Base-by-base conservation (phyloP, 2,888 invertebrate genomes). In the Mimumesa dahlbomi region DNA sequence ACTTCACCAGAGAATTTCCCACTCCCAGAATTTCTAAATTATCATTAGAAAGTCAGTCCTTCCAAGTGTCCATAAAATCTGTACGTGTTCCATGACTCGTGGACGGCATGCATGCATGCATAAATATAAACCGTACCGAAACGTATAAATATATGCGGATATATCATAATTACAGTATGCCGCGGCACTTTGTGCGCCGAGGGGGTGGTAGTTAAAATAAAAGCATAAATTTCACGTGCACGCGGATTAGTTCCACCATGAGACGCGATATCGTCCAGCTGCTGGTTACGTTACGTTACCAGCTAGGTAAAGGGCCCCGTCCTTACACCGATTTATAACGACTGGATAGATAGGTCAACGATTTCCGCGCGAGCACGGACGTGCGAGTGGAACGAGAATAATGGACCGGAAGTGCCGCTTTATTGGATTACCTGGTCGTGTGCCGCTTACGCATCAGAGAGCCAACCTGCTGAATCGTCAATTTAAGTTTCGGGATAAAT, bases 371-470 rank as follows among this genome's bases (percentile, higher is more conserved):
- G 19, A 11, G 59, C 46, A 43, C 31, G 40, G 42, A 45, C 40
- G 42, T 42, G 50, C 40, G 45, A 71, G 42, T 48, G 63, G 65
- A 77, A 66, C 56, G 61, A 59, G 75, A 72, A 78, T 61, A 71
- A 69, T 67, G 70, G 67, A 46, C 64, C 49, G 69, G 57, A 79
- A 75, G 61, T 69, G 68, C 71, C 71, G 63, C 54, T 72, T 75
- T 77, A 79, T 78, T 73, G 59, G 59, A 75, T 78, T 79, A 78
- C 69, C 72, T 42, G 72, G 46, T 52, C 53, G 65, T 59, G 57
- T 21, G n/a, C 50, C 63, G 54, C 63, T 72, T 53, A 67, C 64
- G 63, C 65, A 40, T 56, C 68, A 59, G 49, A 59, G 42, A 22
- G 53, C 40, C 36, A 14, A 48, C 38, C 46, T 48, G 62, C 52